Conservation (phyloP, 92 coral and sea anemone genomes). For the Epizoanthus scotinus region DNA sequence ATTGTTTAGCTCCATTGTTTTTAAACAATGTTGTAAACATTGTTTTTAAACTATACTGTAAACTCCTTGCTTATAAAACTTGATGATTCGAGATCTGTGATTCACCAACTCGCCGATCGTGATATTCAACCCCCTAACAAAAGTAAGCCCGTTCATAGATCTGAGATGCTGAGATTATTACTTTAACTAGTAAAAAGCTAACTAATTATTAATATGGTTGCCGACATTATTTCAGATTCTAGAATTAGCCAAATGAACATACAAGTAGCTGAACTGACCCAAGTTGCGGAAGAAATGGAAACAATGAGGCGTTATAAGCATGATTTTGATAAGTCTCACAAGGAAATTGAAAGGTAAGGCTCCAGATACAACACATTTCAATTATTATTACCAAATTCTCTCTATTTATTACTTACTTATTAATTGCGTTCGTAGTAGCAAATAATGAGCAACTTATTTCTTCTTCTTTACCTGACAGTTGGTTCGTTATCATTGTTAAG, state of each 20-base stretch:
- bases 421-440: neutral
- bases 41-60: neutral
- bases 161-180: too few species aligned
- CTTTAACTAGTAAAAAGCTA: neutral
- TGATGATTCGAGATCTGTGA: too few species aligned
- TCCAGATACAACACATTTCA: too few species aligned
- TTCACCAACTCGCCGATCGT: too few species aligned
- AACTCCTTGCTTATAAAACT: too few species aligned
- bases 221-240: conserved; percentile 50
- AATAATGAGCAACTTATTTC: neutral
- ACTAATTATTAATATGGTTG: neutral
- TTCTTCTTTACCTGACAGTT: too few species aligned
- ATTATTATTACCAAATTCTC: neutral
- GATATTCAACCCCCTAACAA: too few species aligned
- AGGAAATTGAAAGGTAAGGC: conserved; percentile 72
- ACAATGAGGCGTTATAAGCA: conserved; percentile 61
- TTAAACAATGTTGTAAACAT: too few species aligned
- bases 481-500: too few species aligned
- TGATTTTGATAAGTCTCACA: conserved; percentile 68
- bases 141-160: too few species aligned
- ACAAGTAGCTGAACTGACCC: conserved; percentile 63
- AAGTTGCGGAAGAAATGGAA: conserved; percentile 75
- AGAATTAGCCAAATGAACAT: conserved; percentile 68
- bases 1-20: neutral
- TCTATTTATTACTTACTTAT: neutral